A percentile compares a stretch with the other conserved stretches of the same genome.
phyloP scores from a whole-genome alignment of 2,113 vertebrate species.

The Phylloscopus trochilus region DNA sequence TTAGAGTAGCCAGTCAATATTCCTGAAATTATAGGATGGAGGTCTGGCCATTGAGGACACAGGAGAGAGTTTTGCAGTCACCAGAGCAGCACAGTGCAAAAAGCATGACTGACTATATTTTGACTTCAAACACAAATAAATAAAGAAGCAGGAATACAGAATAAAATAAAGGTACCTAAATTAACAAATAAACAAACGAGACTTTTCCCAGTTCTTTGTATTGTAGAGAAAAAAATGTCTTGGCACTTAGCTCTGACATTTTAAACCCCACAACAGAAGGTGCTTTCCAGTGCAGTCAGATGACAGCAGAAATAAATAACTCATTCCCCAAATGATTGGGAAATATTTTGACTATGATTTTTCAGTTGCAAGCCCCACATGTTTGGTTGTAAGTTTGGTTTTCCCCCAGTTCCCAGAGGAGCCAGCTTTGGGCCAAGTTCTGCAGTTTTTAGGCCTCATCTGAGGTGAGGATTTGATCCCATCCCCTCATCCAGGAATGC shows the following conservation, averaged over 20 bases:
- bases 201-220: neutral
- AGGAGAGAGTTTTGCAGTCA: neutral
- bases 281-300: neutral
- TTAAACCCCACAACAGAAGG: neutral
- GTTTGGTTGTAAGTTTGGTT: neutral
- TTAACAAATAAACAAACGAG: neutral
- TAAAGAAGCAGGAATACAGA: neutral
- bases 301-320: neutral
- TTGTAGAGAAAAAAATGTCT: neutral
- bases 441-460: neutral
- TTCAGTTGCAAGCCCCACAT: neutral
- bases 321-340: neutral
- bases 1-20: conserved; percentile 36
- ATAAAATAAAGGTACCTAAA: neutral
- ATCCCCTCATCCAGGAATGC: neutral
- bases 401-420: neutral
- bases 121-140: neutral
- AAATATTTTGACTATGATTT: neutral
- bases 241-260: neutral
- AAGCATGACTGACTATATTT: neutral
- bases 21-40: conserved; percentile 33
- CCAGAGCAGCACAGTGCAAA: neutral
- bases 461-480: neutral
- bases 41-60: neutral
- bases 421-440: neutral